These are phyloP conservation scores for Fringilla coelebs DNA, from an alignment of 2,797 vertebrate genomes.

Conservation along the genomic window DNA sequence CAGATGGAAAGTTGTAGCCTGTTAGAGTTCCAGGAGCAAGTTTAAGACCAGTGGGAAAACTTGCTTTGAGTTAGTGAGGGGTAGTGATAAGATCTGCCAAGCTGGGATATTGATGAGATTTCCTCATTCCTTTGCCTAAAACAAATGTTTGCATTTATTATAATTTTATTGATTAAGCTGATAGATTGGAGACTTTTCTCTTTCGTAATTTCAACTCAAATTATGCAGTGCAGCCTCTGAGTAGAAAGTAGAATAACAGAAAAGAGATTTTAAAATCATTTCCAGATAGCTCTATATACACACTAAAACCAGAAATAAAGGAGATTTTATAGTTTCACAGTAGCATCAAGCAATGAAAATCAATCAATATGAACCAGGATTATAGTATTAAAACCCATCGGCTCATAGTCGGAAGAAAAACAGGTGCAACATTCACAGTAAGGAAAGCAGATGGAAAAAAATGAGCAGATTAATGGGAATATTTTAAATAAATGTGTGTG, in stretches of 20 bases:
- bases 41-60: neutral
- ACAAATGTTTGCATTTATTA: slow-evolving; percentile 39
- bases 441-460: neutral
- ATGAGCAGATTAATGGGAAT: neutral
- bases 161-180: neutral
- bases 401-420: neutral
- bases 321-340: slow-evolving; percentile 9
- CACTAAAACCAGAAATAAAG: slow-evolving; percentile 39
- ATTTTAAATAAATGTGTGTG: neutral
- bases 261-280: slow-evolving; percentile 19
- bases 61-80: neutral
- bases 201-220: neutral
- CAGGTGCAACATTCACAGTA: neutral
- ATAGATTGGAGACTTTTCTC: neutral
- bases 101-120: neutral
- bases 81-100: neutral
- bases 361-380: neutral
- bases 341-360: slow-evolving; percentile 26
- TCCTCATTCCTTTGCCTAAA: neutral
- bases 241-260: neutral
- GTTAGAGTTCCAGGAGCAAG: neutral
- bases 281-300: neutral
- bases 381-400: slow-evolving; percentile 8
- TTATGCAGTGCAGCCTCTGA: neutral
- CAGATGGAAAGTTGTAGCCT: neutral